Conservation (phyloP, 2,888 invertebrate species). For the Geophilus truncorum region DNA sequence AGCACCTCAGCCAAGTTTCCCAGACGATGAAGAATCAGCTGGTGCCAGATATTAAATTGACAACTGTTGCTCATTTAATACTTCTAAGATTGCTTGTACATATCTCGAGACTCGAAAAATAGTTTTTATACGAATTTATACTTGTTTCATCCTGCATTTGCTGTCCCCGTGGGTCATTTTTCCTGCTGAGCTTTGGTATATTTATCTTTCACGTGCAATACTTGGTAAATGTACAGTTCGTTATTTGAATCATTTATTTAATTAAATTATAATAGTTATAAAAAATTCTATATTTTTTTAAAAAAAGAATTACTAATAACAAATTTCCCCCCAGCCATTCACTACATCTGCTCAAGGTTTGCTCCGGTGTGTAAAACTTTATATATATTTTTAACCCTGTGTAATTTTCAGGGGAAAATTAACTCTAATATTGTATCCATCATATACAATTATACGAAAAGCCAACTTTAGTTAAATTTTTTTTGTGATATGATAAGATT, state of each 20-base stretch:
- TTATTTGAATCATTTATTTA: background rate
- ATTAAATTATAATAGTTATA: background rate
- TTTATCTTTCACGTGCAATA: background rate
- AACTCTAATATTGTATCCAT: background rate
- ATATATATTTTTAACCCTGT: background rate
- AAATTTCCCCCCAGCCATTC: background rate
- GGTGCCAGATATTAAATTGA: background rate
- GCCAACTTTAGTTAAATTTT: background rate
- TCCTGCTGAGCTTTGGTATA: background rate
- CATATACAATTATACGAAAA: background rate
- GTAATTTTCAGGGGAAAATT: background rate
- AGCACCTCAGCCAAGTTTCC: background rate
- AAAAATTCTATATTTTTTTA: too few relatives aligned
- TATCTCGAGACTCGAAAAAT: background rate
- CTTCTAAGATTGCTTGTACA: background rate
- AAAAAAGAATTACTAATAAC: background rate
- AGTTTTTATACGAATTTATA: background rate
- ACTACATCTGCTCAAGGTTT: background rate
- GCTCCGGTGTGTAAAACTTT: background rate
- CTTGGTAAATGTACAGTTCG: constrained; percentile 21
- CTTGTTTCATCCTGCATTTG: background rate
- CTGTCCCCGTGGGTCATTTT: background rate
- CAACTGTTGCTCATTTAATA: background rate
- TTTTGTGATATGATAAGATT: constrained; percentile 9
- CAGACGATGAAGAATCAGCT: background rate